phyloP scores from a whole-genome alignment of 1,140 invertebrate genomes.

The Bombus difficillimus region DNA sequence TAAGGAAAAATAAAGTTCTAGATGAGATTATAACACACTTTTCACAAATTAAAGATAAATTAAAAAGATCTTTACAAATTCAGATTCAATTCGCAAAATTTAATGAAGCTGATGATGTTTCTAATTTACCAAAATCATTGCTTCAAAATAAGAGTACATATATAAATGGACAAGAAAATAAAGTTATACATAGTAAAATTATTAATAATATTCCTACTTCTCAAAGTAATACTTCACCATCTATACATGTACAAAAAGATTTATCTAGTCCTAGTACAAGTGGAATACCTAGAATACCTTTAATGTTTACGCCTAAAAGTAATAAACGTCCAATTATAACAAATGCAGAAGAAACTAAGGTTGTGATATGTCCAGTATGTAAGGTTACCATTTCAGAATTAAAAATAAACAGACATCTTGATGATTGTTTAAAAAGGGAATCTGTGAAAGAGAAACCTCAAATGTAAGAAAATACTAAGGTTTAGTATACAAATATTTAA shows the following conservation, averaged over 20 bases:
- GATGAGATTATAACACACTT: conserved; percentile 79
- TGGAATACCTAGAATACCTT: conserved; percentile 53
- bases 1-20: conserved; percentile 82
- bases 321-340: conserved; percentile 37
- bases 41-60: conserved; percentile 75
- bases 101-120: background rate
- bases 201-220: background rate
- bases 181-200: conserved; percentile 5
- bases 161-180: background rate
- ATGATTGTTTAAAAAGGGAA: conserved; percentile 82
- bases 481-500: conserved; percentile 22
- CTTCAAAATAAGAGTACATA: background rate
- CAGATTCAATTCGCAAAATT: background rate
- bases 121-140: background rate
- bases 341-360: conserved; percentile 47
- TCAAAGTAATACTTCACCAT: conserved; percentile 40
- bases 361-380: conserved; percentile 84
- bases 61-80: conserved; percentile 59
- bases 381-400: conserved; percentile 78
- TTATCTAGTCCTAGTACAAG: conserved; percentile 75
- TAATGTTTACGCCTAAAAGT: conserved; percentile 75
- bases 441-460: conserved; percentile 40
- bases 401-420: conserved; percentile 84
- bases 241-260: background rate
- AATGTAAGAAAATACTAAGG: conserved; percentile 48